phyloP scores from a whole-genome alignment of 2,888 invertebrate genomes.

The Volucella bombylans region DNA sequence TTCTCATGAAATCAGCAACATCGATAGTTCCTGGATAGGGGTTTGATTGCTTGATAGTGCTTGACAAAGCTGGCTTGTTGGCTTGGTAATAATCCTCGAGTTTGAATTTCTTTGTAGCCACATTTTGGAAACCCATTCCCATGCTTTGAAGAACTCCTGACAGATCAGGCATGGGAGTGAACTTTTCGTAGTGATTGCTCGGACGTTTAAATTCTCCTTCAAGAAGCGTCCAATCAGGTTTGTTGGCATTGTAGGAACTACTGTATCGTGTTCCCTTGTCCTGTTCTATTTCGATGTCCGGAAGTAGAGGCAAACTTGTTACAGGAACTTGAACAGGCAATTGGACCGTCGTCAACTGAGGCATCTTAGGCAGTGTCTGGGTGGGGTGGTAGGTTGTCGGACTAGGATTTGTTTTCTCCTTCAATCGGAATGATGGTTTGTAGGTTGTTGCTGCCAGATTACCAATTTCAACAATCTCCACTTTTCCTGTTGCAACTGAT shows the following conservation, averaged over 20 bases:
- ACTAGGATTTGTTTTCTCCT: conserved; percentile 57
- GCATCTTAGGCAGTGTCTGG: conserved; percentile 60
- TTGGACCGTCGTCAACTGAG: conserved; percentile 77
- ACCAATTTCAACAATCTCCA: conserved; percentile 76
- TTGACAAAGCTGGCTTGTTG: conserved; percentile 78
- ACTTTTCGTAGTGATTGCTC: conserved; percentile 30
- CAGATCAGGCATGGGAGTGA: conserved; percentile 65
- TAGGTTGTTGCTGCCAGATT: conserved; percentile 83
- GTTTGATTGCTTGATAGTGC: conserved; percentile 70
- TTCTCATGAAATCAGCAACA: conserved; percentile 77
- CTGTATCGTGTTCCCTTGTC: conserved; percentile 79
- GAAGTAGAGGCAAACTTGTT: conserved; percentile 56
- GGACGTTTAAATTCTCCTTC: conserved; percentile 51
- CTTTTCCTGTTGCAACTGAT: conserved; percentile 76
- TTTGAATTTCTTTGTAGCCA: conserved; percentile 77
- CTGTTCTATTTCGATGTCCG: conserved; percentile 49
- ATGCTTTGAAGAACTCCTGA: conserved; percentile 82
- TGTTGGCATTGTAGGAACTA: conserved; percentile 83
- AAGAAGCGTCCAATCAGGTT: conserved; percentile 77
- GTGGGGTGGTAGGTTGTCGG: conserved; percentile 75
- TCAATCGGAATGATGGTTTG: conserved; percentile 81
- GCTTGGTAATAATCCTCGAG: conserved; percentile 78
- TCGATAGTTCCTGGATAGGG: conserved; percentile 74
- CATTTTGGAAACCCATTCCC: conserved; percentile 79
- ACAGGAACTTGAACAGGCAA: conserved; percentile 56